Percentiles rank a stretch among this genome's conserved stretches.
Evolutionary conservation across 2,888 invertebrate species (phyloP).

Genomic region (Cerceris rybyensis): DNA sequence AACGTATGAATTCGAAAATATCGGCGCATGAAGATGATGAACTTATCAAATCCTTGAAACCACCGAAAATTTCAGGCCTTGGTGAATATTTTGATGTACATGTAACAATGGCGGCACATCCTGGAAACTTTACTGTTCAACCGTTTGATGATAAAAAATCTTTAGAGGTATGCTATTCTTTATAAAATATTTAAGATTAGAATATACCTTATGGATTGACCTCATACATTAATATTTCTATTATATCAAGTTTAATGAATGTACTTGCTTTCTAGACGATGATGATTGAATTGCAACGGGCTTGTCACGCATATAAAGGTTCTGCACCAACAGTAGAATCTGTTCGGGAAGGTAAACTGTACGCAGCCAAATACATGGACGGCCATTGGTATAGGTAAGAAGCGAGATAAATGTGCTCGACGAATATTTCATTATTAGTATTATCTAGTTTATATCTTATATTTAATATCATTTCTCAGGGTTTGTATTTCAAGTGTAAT

Average conservation of each 20-base stretch:
- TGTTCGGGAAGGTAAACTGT: slow-evolving; percentile 85
- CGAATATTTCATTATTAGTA: background rate
- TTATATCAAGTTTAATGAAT: too few relatives aligned
- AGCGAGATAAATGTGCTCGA: slow-evolving; percentile 14
- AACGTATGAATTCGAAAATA: slow-evolving; percentile 57
- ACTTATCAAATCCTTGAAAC: slow-evolving; percentile 67
- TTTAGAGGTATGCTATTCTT: slow-evolving; percentile 56
- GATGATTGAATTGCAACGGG: slow-evolving; percentile 87
- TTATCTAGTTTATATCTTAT: background rate
- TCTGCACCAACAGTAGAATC: slow-evolving; percentile 81
- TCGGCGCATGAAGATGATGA: slow-evolving; percentile 41
- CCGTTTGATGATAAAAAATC: slow-evolving; percentile 61
- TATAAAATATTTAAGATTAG: background rate
- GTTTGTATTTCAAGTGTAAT: slow-evolving; percentile 84
- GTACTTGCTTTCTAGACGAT: slow-evolving; percentile 79
- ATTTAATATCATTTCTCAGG: slow-evolving; percentile 73
- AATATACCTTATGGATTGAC: too few relatives aligned
- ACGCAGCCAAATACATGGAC: slow-evolving; percentile 87
- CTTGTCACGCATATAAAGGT: slow-evolving; percentile 84
- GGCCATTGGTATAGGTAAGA: slow-evolving; percentile 89
- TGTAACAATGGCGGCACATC: slow-evolving; percentile 90
- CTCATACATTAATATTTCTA: too few relatives aligned
- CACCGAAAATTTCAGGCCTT: slow-evolving; percentile 81
- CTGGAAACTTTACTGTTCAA: slow-evolving; percentile 87
- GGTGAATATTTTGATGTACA: slow-evolving; percentile 87